Percentiles rank a stretch among this genome's conserved stretches.
Conservation (phyloP, 30 jellyfish, hydroid and myxozoan genomes). For the Cassiopea xamachana region DNA sequence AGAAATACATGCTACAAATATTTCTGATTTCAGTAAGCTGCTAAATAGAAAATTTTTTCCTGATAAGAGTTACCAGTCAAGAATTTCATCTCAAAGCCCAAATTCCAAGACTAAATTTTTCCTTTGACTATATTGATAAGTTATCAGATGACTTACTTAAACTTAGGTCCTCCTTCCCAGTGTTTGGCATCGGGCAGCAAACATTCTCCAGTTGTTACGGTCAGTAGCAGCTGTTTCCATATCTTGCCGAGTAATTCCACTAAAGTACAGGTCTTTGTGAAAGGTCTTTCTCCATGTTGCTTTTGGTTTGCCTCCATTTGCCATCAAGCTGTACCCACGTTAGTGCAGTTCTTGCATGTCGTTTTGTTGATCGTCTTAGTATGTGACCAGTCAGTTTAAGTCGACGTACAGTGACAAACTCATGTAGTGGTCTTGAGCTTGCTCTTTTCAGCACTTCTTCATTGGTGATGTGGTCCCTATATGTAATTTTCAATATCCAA, state of each 20-base stretch:
- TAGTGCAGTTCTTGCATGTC: not conserved
- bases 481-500: not conserved
- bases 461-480: not conserved
- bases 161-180: not conserved
- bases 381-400: not conserved
- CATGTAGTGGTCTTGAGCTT: not conserved
- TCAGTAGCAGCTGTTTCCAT: not conserved
- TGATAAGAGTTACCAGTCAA: too few species aligned
- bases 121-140: not conserved
- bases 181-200: constrained; percentile 4
- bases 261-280: not conserved
- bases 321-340: not conserved
- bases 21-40: too few species aligned
- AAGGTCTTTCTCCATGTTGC: not conserved
- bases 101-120: too few species aligned
- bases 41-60: too few species aligned
- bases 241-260: not conserved
- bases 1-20: too few species aligned
- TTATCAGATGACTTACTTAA: not conserved
- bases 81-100: too few species aligned
- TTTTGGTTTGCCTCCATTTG: not conserved
- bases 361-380: not conserved
- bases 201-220: not conserved
- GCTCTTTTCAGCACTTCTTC: not conserved
- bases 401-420: not conserved